Conservation (phyloP, 2,113 vertebrate genomes). For the Anthoscopus minutus region DNA sequence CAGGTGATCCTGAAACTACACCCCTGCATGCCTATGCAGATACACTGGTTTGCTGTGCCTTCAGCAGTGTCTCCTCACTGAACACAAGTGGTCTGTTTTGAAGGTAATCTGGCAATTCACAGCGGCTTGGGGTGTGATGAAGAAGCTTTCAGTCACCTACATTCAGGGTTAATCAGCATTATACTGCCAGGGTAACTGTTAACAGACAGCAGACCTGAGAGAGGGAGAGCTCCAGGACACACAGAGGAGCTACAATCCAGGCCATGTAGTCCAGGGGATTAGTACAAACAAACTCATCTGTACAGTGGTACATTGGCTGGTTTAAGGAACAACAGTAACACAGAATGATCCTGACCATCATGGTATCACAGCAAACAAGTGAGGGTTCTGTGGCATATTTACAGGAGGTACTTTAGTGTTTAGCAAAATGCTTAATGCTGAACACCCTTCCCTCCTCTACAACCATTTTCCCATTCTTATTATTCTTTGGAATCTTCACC, state of each 20-base stretch:
- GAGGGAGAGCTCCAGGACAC: not conserved
- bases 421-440: not conserved
- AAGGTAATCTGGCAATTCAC: not conserved
- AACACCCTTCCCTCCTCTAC: not conserved
- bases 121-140: not conserved
- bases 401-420: not conserved
- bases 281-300: not conserved
- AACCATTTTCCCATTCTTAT: not conserved
- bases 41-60: not conserved
- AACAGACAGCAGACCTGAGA: not conserved
- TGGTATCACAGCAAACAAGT: not conserved
- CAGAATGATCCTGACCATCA: not conserved
- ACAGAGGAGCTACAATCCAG: fast-evolving
- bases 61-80: not conserved
- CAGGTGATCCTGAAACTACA: not conserved
- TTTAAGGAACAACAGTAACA: not conserved
- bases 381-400: not conserved
- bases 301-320: not conserved
- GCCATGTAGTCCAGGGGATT: not conserved
- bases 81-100: not conserved
- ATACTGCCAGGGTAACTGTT: not conserved
- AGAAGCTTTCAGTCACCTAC: not conserved
- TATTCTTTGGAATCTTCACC: not conserved
- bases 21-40: not conserved
- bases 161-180: not conserved